Conservation (phyloP, 2,797 vertebrate species). For the Sarcoramphus papa region DNA sequence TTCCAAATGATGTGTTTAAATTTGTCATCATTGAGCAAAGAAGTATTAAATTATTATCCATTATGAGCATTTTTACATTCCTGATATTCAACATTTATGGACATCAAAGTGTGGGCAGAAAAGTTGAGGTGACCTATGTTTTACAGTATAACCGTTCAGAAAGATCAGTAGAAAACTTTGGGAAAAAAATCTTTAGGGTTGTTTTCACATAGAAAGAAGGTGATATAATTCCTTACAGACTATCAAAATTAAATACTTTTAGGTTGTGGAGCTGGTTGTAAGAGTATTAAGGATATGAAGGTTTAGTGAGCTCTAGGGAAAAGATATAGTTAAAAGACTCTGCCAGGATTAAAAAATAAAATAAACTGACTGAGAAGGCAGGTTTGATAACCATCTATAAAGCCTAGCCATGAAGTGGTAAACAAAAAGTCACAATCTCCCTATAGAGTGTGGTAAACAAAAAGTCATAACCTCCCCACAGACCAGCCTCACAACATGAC, state of each 20-base stretch:
- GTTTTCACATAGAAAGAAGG: background rate
- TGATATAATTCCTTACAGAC: background rate
- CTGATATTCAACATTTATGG: conserved; percentile 18
- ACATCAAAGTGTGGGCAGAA: background rate
- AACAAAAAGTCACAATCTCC: background rate
- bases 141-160: background rate
- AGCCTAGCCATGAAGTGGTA: background rate
- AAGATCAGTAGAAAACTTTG: background rate
- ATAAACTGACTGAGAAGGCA: background rate
- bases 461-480: background rate
- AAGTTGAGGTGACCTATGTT: background rate
- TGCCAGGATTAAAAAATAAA: conserved; percentile 3
- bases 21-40: conserved; percentile 23
- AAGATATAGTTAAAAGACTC: conserved; percentile 17
- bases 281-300: background rate
- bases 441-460: background rate
- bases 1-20: conserved; percentile 50
- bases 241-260: background rate
- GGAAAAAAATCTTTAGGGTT: background rate
- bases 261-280: background rate
- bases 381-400: background rate
- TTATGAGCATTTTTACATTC: conserved; percentile 28
- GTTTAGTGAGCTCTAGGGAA: conserved; percentile 7
- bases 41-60: conserved; percentile 20
- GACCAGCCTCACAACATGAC: background rate